Evolutionary conservation across 1,140 invertebrate species (phyloP), one percentile per base, ranked within the genome.

Genomic region (Drosophila ananassae): DNA sequence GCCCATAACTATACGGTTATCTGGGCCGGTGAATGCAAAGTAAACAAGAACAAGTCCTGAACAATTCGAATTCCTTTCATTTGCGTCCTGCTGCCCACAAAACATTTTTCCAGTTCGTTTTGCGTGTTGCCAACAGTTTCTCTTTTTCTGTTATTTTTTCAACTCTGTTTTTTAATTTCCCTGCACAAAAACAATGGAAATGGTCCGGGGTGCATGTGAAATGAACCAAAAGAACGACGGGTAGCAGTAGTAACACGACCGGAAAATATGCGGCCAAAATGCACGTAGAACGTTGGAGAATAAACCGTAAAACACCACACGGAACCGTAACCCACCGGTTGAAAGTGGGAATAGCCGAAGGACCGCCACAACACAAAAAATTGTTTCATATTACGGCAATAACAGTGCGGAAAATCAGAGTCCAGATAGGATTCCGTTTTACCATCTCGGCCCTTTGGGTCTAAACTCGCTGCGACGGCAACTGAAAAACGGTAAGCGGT

Each of bases 381-480:
- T 56, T 75, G 82, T 87, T 84, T 87, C 82, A 85, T 74, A 77
- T 84, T 84, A 85, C 81, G 72, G 81, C 81, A 81, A 84, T 85
- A 84, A 77, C 81, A 73, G 56, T 73, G 77, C 60, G 78, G 82
- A 68, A 87, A 85, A 85, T 85, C 81, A 82, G 55, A 77, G 47
- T 58, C 73, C 64, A 72, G 76, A 76, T 73, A 68, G 68, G 76
- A 71, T 74, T 83, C 76, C 62, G 25, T 51, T 61, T 53, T 59
- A 34, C 37, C 25, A 21, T 46, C 22, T 67, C 2, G 21, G 17
- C n/a, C 22, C 50, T 62, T 21, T 25, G 44, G 30, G 47, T 51
- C 53, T 34, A 72, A 74, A 58, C 57, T 39, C 44, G 12, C 61
- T 37, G 13, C 39, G 50, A 77, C 56, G 53, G 63, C 59, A 69